Conservation (phyloP, 2,888 invertebrate genomes). For the Cynaeus angustus region DNA sequence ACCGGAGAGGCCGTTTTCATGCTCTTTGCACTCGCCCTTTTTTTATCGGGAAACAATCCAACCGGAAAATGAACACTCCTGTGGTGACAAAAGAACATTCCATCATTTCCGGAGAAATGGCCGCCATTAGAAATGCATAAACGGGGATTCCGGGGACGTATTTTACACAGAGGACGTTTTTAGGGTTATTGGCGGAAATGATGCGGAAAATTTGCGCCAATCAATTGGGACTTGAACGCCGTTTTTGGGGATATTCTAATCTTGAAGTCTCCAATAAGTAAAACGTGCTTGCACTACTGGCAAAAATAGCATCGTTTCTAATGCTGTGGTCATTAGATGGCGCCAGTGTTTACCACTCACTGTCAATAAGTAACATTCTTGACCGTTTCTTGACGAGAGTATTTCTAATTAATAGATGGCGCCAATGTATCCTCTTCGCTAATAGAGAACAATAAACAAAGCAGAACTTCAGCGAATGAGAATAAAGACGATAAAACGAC, state of each 20-base stretch:
- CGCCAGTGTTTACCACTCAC: too few relatives aligned
- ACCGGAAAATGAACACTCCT: slow-evolving; percentile 74
- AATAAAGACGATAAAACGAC: too few relatives aligned
- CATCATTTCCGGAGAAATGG: slow-evolving; percentile 72
- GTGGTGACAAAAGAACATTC: slow-evolving; percentile 73
- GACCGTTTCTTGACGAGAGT: too few relatives aligned
- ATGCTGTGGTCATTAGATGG: too few relatives aligned
- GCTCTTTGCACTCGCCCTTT: slow-evolving; percentile 69
- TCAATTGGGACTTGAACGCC: slow-evolving; percentile 49
- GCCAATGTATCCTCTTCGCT: too few relatives aligned
- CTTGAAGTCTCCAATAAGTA: slow-evolving; percentile 55
- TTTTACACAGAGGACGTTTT: slow-evolving; percentile 62
- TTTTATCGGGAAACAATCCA: slow-evolving; percentile 72
- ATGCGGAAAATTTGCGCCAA: slow-evolving; percentile 62
- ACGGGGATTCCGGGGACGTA: slow-evolving; percentile 66
- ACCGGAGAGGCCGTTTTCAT: slow-evolving; percentile 68
- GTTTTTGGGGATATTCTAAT: slow-evolving; percentile 51
- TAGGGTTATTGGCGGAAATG: slow-evolving; percentile 63
- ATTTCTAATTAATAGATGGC: too few relatives aligned
- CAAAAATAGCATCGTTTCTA: too few relatives aligned
- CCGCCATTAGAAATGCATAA: slow-evolving; percentile 71
- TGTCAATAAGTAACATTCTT: too few relatives aligned
- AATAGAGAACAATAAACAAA: too few relatives aligned
- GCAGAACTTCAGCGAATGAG: too few relatives aligned
- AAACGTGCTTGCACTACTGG: too few relatives aligned